These are phyloP conservation scores for Rosalia funebris DNA, from an alignment of 2,888 invertebrate species.

Conservation along the genomic window DNA sequence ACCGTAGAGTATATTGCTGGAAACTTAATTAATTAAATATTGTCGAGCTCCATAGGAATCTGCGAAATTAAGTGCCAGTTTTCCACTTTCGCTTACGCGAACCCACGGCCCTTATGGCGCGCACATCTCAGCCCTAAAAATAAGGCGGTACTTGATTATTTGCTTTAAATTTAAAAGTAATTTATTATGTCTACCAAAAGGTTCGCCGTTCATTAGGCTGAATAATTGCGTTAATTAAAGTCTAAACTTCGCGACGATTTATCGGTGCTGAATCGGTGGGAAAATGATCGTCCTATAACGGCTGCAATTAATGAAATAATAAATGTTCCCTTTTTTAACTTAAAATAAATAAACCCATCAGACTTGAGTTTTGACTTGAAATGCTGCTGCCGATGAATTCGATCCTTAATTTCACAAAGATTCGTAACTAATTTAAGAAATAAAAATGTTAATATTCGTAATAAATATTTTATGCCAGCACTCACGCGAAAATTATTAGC, in stretches of 20 bases:
- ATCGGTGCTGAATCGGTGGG: not conserved
- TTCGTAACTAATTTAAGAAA: too few species aligned
- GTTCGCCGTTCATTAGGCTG: slow-evolving; percentile 6
- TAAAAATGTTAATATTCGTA: too few species aligned
- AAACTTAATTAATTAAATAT: slow-evolving; percentile 12
- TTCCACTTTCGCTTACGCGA: slow-evolving; percentile 1
- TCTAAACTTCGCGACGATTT: not conserved
- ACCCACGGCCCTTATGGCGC: not conserved
- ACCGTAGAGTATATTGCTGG: too few species aligned
- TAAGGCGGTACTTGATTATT: not conserved
- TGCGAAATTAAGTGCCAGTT: slow-evolving; percentile 10
- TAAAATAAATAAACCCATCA: too few species aligned
- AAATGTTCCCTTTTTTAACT: too few species aligned
- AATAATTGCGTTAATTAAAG: slow-evolving; percentile 21
- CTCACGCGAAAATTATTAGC: too few species aligned
- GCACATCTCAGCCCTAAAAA: not conserved
- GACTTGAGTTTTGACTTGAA: too few species aligned
- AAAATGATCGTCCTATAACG: not conserved
- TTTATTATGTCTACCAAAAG: slow-evolving; percentile 17
- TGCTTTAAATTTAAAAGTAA: slow-evolving; percentile 24
- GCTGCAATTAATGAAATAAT: not conserved
- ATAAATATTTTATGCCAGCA: too few species aligned
- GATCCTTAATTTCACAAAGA: too few species aligned
- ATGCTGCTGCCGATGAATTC: too few species aligned
- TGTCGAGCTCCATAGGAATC: slow-evolving; percentile 9